Conservation (phyloP, 2,113 vertebrate species). For the Bos javanicus region DNA sequence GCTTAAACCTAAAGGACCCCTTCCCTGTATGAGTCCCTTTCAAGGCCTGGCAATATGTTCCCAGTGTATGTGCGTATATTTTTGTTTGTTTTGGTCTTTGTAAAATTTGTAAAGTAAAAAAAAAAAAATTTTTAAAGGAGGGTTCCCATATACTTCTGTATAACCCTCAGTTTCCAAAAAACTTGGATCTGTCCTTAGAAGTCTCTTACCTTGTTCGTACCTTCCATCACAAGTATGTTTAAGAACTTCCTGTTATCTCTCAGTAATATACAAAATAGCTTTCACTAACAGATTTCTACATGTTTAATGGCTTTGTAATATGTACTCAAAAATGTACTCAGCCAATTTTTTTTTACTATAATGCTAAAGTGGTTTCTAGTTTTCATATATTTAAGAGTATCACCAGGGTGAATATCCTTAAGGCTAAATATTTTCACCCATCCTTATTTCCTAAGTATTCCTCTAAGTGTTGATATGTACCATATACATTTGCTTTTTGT, state of each 20-base stretch:
- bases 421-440: background rate
- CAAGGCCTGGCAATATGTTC: background rate
- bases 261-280: background rate
- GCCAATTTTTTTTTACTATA: background rate
- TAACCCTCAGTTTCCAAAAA: background rate
- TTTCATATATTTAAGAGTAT: constrained; percentile 19
- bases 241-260: background rate
- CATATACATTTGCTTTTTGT: background rate
- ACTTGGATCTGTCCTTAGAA: background rate
- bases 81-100: background rate
- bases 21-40: background rate
- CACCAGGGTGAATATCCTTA: background rate
- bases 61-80: background rate
- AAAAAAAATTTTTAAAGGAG: background rate
- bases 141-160: background rate
- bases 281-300: constrained; percentile 1
- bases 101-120: background rate
- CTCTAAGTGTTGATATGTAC: background rate
- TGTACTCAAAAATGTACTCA: background rate
- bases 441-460: background rate
- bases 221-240: background rate
- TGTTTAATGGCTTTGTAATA: background rate
- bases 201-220: background rate
- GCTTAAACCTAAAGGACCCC: background rate
- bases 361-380: background rate